Evolutionary conservation across 2,113 vertebrate species (phyloP).

Genomic region (Phalacrocorax carbo): DNA sequence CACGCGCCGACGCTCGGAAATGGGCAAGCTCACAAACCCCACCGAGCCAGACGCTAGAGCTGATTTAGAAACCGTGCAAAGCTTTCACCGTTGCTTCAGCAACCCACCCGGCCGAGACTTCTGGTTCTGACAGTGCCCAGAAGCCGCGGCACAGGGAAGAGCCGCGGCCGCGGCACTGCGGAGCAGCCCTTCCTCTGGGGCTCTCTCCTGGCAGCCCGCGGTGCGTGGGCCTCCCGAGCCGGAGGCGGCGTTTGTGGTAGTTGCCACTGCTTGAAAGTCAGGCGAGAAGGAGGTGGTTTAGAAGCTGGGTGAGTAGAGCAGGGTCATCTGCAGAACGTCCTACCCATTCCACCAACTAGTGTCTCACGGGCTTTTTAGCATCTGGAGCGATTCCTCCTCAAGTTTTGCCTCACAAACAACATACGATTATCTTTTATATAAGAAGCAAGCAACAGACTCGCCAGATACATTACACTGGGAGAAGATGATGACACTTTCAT

Average conservation of each 20-base stretch:
- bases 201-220: background rate
- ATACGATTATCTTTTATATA: background rate
- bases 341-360: background rate
- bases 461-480: background rate
- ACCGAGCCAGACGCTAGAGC: background rate
- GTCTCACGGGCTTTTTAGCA: background rate
- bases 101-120: background rate
- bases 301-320: background rate
- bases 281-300: background rate
- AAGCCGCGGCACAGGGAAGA: background rate
- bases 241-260: background rate
- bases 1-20: background rate
- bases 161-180: fast-evolving
- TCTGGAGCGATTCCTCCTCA: background rate
- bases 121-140: background rate
- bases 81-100: background rate
- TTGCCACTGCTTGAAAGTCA: background rate
- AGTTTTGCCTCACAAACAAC: background rate
- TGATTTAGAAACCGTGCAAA: background rate
- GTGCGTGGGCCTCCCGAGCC: background rate
- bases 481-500: background rate
- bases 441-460: background rate
- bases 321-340: background rate
- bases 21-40: background rate
- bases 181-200: background rate